Base-by-base conservation (phyloP, 2,797 vertebrate species). In the Halcyon leucocephala region DNA sequence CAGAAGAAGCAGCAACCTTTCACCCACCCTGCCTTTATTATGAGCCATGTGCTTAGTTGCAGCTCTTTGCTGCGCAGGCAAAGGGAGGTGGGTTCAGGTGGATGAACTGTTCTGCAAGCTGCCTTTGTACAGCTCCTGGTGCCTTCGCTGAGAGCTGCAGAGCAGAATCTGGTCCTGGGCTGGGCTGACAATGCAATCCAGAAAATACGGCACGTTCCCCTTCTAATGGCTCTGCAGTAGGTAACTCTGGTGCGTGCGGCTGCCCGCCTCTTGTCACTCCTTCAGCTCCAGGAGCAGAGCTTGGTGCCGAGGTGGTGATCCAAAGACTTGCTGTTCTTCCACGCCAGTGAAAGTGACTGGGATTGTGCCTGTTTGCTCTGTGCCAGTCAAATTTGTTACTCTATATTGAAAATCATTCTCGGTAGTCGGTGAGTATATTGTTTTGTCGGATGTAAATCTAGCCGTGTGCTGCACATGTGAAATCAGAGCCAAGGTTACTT, bases 401-500 rank as follows among this genome's bases (percentile, higher is more conserved):
- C 78, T 60, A 5, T 29, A 9, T 51, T 77, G 55, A 71, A 91
- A 96, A 57, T 54, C 49, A 26, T 79, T 49, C 73, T 64, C 48
- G 21, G 66, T 51, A 55, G 7, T 26, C 35, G 72, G 70, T 51
- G 35, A 79, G 54, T 52, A n/a, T 73, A 39, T 69, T 90, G 60
- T 90, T 92, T 74, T 44, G 55, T 12, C 22, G 41, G 29, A 28
- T 84, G 81, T 90, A 80, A 85, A 90, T 93, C 78, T 24, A 26
- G 52, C 41, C 33, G 1, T 14, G 86, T 73, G 35, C 48, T 67
- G 48, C 72, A 78, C 2, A 1, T 19, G 7, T 2, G 29, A 77
- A 79, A 84, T 62, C 51, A 29, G 57, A 95, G 86, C 80, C 78
- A 78, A 85, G 86, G 90, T 73, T 95, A 35, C 78, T 82, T 96